Evolutionary conservation across 2,797 vertebrate genomes (phyloP).

Genomic region (Chelidonichthys spinosus): DNA sequence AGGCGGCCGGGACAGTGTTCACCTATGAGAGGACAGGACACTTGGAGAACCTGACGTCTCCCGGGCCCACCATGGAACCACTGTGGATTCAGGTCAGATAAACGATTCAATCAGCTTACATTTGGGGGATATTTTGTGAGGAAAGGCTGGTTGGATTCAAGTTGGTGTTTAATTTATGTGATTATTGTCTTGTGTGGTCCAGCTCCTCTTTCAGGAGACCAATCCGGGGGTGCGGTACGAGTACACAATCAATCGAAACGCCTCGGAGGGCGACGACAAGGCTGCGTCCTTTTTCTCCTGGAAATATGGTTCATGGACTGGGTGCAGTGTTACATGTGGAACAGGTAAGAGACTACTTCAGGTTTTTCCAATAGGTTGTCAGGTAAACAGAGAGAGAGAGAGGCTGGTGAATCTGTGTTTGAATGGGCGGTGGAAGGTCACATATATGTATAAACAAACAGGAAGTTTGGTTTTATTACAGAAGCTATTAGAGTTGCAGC

Average conservation of each 20-base stretch:
- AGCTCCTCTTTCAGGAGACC: constrained; percentile 96
- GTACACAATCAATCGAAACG: constrained; percentile 89
- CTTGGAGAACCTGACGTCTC: constrained; percentile 94
- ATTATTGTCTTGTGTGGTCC: constrained; percentile 38
- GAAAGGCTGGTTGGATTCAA: neutral
- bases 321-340: constrained; percentile 93
- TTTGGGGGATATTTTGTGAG: neutral
- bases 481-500: neutral
- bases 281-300: constrained; percentile 87
- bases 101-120: neutral
- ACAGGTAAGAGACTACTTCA: constrained; percentile 81
- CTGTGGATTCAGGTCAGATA: constrained; percentile 95
- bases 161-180: neutral
- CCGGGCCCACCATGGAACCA: constrained; percentile 92
- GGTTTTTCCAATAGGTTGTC: neutral
- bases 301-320: constrained; percentile 91
- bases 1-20: constrained; percentile 93
- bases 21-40: constrained; percentile 91
- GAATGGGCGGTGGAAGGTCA: neutral
- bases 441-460: neutral
- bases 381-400: neutral
- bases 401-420: neutral
- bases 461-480: neutral
- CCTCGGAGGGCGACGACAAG: constrained; percentile 60
- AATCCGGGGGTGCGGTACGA: constrained; percentile 95